Conservation (phyloP, 2,113 vertebrate species). For the Tragelaphus buxtoni region DNA sequence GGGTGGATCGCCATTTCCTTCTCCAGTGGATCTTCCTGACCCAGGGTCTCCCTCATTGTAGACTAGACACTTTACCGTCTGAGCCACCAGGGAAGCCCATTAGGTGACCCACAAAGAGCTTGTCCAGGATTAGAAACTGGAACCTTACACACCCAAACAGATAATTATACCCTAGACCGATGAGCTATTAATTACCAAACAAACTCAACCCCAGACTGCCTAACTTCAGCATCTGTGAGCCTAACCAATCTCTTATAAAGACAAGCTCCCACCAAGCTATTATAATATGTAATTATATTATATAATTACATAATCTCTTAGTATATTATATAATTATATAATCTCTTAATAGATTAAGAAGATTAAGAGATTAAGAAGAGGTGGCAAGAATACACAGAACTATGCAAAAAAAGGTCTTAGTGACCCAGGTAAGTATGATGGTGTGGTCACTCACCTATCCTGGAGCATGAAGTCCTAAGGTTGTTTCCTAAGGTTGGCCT, state of each 20-base stretch:
- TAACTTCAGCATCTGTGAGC: not conserved
- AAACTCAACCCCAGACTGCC: not conserved
- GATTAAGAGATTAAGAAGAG: too few relatives aligned
- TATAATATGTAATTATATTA: not conserved
- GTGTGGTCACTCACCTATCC: too few relatives aligned
- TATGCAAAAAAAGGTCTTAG: too few relatives aligned
- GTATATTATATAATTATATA: not conserved
- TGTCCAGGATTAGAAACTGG: not conserved
- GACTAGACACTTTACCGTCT: not conserved
- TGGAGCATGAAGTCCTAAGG: too few relatives aligned
- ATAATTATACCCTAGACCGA: not conserved
- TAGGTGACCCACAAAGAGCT: not conserved
- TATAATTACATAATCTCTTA: too few relatives aligned
- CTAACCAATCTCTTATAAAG: not conserved
- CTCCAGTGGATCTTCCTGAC: not conserved
- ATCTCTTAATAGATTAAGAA: too few relatives aligned
- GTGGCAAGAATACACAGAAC: too few relatives aligned
- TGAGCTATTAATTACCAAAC: not conserved
- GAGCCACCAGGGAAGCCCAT: not conserved
- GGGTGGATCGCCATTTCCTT: too few relatives aligned
- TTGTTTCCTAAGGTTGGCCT: too few relatives aligned
- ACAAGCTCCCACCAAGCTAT: not conserved
- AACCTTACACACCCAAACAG: not conserved
- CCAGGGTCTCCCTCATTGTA: not conserved
- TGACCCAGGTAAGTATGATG: too few relatives aligned